phyloP scores from a whole-genome alignment of 2,888 invertebrate genomes.

The Gnatocerus cornutus region DNA sequence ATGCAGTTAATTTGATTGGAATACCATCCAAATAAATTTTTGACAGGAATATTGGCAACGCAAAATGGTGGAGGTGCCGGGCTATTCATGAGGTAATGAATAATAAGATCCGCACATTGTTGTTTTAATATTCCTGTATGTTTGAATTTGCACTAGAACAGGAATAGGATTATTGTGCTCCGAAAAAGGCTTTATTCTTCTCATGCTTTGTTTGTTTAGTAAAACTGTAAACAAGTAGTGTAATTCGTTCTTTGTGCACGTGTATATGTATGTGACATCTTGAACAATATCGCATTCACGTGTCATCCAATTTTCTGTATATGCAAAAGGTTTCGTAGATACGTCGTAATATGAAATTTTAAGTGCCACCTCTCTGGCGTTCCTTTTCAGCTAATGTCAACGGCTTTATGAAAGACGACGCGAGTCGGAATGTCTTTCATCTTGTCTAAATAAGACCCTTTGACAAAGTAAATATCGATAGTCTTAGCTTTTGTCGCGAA shows the following conservation, averaged over 20 bases:
- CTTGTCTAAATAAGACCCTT: slow-evolving; percentile 20
- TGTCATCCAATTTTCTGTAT: slow-evolving; percentile 28
- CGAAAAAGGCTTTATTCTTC: neutral
- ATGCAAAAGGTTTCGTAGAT: slow-evolving; percentile 24
- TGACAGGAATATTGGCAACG: neutral
- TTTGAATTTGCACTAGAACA: neutral
- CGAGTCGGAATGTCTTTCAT: slow-evolving; percentile 28
- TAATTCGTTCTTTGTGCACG: neutral
- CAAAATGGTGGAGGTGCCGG: slow-evolving; percentile 2
- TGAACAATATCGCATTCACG: slow-evolving; percentile 23
- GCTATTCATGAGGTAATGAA: neutral
- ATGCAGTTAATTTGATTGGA: neutral
- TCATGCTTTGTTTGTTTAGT: neutral
- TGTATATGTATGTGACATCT: slow-evolving; percentile 15
- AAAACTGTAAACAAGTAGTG: neutral
- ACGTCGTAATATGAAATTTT: slow-evolving; percentile 29
- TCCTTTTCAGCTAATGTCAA: slow-evolving; percentile 23
- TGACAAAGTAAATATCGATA: slow-evolving; percentile 21
- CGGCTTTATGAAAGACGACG: slow-evolving; percentile 25
- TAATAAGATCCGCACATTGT: neutral
- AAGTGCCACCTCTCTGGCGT: slow-evolving; percentile 25
- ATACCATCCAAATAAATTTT: neutral
- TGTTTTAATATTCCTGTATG: neutral
- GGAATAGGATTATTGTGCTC: neutral
- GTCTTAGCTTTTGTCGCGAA: slow-evolving; percentile 23